phyloP scores from a whole-genome alignment of 2,113 vertebrate species.

The Columba janthina region DNA sequence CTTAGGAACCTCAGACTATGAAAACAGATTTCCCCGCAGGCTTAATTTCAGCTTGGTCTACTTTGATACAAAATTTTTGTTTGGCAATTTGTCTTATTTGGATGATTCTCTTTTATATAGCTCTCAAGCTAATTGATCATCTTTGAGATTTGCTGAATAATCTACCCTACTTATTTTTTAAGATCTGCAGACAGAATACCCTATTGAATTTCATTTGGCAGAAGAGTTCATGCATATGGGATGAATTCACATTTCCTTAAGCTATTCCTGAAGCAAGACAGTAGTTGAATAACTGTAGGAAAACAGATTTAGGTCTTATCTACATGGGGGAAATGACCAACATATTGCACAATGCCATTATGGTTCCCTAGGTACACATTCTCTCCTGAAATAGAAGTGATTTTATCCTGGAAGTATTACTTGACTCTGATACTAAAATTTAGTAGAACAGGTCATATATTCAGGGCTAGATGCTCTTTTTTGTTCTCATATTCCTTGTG shows the following conservation, averaged over 20 bases:
- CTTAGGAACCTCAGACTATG: background rate
- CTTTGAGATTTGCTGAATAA: constrained; percentile 7
- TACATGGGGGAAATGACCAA: background rate
- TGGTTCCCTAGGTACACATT: background rate
- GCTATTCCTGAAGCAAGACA: background rate
- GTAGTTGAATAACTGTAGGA: background rate
- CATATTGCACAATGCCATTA: background rate
- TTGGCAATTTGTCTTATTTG: background rate
- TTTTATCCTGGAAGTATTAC: constrained; percentile 21
- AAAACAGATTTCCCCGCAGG: background rate
- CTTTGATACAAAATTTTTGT: background rate
- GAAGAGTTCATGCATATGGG: background rate
- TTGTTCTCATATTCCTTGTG: background rate
- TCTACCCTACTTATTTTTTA: background rate
- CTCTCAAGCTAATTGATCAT: background rate
- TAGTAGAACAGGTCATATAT: background rate
- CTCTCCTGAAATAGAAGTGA: background rate
- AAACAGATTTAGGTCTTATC: background rate
- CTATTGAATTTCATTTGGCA: background rate
- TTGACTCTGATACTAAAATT: background rate
- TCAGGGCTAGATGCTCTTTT: background rate
- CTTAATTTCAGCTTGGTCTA: background rate
- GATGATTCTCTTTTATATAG: background rate
- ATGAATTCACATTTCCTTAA: constrained; percentile 2
- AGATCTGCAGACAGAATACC: background rate